Conservation (phyloP, 2,888 invertebrate genomes). For the Pemphredon lugubris region DNA sequence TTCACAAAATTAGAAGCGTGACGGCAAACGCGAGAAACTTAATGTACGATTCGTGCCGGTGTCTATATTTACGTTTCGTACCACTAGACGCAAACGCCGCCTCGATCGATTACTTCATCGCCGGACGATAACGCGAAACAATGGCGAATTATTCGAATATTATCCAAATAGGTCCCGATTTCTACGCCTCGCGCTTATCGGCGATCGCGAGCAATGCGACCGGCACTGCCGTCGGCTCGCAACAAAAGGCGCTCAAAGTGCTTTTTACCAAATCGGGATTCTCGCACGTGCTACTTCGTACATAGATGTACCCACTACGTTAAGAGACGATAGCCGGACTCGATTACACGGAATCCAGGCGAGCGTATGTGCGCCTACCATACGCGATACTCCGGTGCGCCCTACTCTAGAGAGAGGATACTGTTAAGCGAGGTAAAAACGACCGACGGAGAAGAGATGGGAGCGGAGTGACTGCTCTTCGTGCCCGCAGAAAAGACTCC, state of each 20-base stretch:
- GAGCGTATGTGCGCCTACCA: conserved; percentile 25
- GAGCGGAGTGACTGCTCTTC: conserved; percentile 5
- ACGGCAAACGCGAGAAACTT: too few species aligned
- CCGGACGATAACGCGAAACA: background rate
- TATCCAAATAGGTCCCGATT: conserved; percentile 12
- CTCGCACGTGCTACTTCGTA: conserved; percentile 43
- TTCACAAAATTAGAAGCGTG: too few species aligned
- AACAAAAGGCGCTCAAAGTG: conserved; percentile 40
- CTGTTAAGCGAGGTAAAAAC: conserved; percentile 51
- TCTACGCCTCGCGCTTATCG: conserved; percentile 4
- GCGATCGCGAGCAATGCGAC: conserved; percentile 5
- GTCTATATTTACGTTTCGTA: background rate
- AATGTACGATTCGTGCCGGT: too few species aligned
- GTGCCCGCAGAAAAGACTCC: conserved; percentile 11
- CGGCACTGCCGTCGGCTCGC: conserved; percentile 1
- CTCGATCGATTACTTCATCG: background rate
- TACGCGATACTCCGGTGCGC: conserved; percentile 6
- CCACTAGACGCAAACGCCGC: background rate
- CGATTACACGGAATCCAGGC: conserved; percentile 22
- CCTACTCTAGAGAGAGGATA: conserved; percentile 24
- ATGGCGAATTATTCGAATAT: background rate
- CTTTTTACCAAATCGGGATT: conserved; percentile 49
- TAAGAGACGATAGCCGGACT: conserved; percentile 2
- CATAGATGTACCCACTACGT: conserved; percentile 9
- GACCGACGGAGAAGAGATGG: conserved; percentile 5